phyloP scores from a whole-genome alignment of 2,113 vertebrate genomes.

The Bubalus kerabau region DNA sequence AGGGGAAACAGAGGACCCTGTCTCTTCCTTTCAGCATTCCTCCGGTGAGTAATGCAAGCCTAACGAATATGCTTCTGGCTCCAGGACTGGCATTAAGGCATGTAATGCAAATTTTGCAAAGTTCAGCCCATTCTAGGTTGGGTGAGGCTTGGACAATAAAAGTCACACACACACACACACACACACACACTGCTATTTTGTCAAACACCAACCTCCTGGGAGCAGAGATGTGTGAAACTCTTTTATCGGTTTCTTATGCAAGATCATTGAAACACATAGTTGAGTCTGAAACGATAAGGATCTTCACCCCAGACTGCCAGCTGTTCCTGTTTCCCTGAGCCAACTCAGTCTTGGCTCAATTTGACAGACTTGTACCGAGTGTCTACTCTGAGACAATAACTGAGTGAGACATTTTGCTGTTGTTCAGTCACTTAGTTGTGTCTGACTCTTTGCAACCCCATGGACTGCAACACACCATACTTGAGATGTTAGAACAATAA shows the following conservation, averaged over 20 bases:
- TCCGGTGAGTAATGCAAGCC: not conserved
- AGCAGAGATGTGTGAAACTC: not conserved
- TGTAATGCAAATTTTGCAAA: not conserved
- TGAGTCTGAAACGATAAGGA: not conserved
- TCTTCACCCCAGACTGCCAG: not conserved
- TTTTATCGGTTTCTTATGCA: constrained; percentile 6
- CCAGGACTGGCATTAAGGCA: not conserved
- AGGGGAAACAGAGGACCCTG: accelerated
- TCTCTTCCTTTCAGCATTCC: not conserved
- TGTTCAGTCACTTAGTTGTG: not conserved
- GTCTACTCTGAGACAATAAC: not conserved
- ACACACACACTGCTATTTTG: not conserved
- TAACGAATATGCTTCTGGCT: not conserved
- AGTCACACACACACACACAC: not conserved
- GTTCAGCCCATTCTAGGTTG: not conserved
- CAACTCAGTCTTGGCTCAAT: not conserved
- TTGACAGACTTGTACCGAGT: not conserved
- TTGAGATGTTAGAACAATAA: not conserved
- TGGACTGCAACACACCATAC: not conserved
- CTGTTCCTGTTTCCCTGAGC: not conserved
- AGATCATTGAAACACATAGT: constrained; percentile 27
- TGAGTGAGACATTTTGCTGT: not conserved
- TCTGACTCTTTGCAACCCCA: not conserved
- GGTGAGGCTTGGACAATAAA: not conserved
- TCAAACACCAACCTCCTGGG: not conserved